phyloP scores from a whole-genome alignment of 2,888 invertebrate species.

The Priocnemis perturbator region DNA sequence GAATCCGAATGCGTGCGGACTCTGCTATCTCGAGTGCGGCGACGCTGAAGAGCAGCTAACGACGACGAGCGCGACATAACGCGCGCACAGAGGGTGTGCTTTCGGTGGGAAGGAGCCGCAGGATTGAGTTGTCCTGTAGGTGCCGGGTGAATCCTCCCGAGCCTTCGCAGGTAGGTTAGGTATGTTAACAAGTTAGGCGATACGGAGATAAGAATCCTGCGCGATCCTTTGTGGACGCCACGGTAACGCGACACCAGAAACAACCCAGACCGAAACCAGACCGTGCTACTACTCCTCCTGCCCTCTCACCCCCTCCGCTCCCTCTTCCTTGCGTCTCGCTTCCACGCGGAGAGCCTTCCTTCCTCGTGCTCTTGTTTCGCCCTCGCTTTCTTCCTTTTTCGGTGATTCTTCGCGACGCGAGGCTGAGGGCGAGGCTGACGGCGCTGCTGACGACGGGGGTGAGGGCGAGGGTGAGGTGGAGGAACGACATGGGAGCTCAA shows the following conservation, averaged over 20 bases:
- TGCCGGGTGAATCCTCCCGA: conserved; percentile 60
- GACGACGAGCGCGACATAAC: conserved; percentile 13
- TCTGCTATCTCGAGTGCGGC: conserved; percentile 64
- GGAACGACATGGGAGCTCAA: conserved; percentile 49
- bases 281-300: conserved; percentile 32
- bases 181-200: conserved; percentile 75
- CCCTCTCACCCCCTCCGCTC: conserved; percentile 24
- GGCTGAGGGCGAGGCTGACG: conserved; percentile 7
- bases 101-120: conserved; percentile 25
- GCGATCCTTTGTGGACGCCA: conserved; percentile 71
- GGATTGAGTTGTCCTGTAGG: conserved; percentile 65
- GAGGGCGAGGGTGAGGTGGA: conserved; percentile 21
- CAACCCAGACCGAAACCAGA: conserved; percentile 63
- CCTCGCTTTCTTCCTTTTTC: conserved; percentile 23
- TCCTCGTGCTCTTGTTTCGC: conserved; percentile 12
- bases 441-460: background rate
- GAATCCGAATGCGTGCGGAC: conserved; percentile 58
- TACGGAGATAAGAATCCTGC: conserved; percentile 72
- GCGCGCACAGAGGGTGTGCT: background rate
- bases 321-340: conserved; percentile 31
- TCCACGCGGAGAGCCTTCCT: conserved; percentile 24
- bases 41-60: conserved; percentile 47
- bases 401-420: conserved; percentile 18
- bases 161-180: conserved; percentile 66
- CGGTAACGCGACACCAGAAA: conserved; percentile 73